Evolutionary conservation across 2,113 vertebrate genomes (phyloP).

Genomic region (Pseudonaja textilis): DNA sequence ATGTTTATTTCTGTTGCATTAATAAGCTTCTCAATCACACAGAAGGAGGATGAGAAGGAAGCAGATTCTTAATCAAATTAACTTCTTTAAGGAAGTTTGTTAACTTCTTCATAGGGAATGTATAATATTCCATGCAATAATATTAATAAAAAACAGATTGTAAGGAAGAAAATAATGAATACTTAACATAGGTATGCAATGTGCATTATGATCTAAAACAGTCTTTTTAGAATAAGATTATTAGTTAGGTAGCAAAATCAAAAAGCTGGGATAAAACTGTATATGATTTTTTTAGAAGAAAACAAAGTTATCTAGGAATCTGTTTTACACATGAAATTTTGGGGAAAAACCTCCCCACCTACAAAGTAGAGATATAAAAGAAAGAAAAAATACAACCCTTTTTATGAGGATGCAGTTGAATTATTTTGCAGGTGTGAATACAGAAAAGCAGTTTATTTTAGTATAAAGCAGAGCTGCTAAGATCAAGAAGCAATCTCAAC

Average conservation of each 20-base stretch:
- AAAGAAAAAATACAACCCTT: neutral
- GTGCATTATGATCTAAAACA: neutral
- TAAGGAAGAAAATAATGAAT: neutral
- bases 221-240: neutral
- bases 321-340: neutral
- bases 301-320: neutral
- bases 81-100: neutral
- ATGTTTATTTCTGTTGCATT: neutral
- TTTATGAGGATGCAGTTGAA: neutral
- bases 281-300: neutral
- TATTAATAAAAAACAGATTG: neutral
- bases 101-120: neutral
- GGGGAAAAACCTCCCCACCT: neutral
- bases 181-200: neutral
- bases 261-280: neutral
- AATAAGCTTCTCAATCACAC: neutral
- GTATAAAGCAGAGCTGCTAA: neutral
- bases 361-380: neutral
- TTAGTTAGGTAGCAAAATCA: neutral
- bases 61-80: neutral
- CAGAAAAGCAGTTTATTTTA: neutral
- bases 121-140: neutral
- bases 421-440: neutral
- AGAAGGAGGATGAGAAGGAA: neutral
- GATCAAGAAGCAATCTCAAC: neutral